phyloP scores from a whole-genome alignment of 2,797 vertebrate genomes.

The Sandelia bainsii region DNA sequence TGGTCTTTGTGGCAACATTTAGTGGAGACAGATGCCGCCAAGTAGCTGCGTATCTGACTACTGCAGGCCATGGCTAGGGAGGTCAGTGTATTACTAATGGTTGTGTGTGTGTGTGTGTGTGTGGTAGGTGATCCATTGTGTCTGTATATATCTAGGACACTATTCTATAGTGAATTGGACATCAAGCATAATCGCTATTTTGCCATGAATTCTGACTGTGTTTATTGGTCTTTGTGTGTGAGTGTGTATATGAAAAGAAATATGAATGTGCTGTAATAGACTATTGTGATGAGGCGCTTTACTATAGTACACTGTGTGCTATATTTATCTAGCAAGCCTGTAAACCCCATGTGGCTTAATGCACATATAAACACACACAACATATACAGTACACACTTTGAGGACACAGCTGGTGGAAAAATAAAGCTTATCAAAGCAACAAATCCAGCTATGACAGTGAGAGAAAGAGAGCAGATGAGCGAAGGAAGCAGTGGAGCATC shows the following conservation, averaged over 20 bases:
- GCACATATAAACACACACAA: slow-evolving; percentile 37
- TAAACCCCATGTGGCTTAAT: slow-evolving; percentile 26
- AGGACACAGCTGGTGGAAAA: slow-evolving; percentile 57
- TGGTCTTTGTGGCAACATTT: slow-evolving; percentile 53
- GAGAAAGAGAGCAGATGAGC: neutral
- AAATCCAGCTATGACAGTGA: slow-evolving; percentile 24
- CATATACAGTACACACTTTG: slow-evolving; percentile 31
- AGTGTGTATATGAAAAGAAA: neutral
- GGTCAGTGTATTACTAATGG: slow-evolving; percentile 42
- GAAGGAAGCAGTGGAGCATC: slow-evolving; percentile 18
- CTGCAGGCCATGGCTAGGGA: slow-evolving; percentile 62
- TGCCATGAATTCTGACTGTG: slow-evolving; percentile 18
- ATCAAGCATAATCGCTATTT: slow-evolving; percentile 28
- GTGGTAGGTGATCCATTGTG: slow-evolving; percentile 41
- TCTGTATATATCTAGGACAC: slow-evolving; percentile 25
- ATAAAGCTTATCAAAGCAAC: slow-evolving; percentile 48
- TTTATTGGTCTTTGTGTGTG: neutral
- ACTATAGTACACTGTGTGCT: slow-evolving; percentile 37
- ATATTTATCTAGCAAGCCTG: slow-evolving; percentile 39
- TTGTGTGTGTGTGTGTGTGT: slow-evolving; percentile 28
- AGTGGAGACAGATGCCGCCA: slow-evolving; percentile 43
- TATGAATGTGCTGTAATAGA: slow-evolving; percentile 9
- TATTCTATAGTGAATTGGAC: slow-evolving; percentile 22
- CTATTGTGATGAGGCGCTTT: slow-evolving; percentile 31
- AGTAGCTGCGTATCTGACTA: slow-evolving; percentile 57